Evolutionary conservation across 2,888 invertebrate species (phyloP), one percentile per base, ranked within the genome.

Genomic region (Fabriciana adippe): DNA sequence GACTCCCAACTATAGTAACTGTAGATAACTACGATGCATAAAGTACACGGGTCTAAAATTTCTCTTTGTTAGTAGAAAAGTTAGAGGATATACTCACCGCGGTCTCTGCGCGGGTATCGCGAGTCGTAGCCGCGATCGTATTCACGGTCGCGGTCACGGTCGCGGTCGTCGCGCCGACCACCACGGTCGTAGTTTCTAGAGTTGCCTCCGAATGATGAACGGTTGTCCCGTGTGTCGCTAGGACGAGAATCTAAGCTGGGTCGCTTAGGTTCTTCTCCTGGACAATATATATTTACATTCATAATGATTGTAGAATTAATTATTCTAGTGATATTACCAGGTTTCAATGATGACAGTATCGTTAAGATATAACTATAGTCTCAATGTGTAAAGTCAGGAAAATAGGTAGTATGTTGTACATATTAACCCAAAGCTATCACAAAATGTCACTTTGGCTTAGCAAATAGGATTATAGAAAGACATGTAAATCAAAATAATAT

Each of bases 91-190:
- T 16, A 81, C 81, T 83, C 81, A 86, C 92, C 88, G 84, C 92
- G 90, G 82, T 92, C 90, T 79, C 90, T 89, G 89, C 87, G 78
- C 88, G 84, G 90, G 85, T 79, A 92, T 89, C 85, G 94, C 94
- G 92, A 90, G 75, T 93, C 92, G 84, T 93, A 88, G 79, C 89
- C 87, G 84, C 94, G 89, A 85, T 95, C 94, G 84, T 93, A 88
- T 75, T 94, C 94, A 80, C 93, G 90, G 77, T 93, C 93, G 81
- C 93, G 93, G 83, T 91, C 92, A 82, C 87, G 90, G 78, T 88
- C 93, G 85, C 93, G 90, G 78, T 93, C 93, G 83, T 93, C 93
- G 81, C 93, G 91, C 78, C 93, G 89, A 82, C 93, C 92, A 79
- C 93, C 89, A 81, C 93, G 93, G 86, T 92, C 92, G 88, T 87